Evolutionary conservation across 2,888 invertebrate genomes (phyloP), one percentile per base, ranked within the genome.

Genomic region (Drosophila vallismaia): DNA sequence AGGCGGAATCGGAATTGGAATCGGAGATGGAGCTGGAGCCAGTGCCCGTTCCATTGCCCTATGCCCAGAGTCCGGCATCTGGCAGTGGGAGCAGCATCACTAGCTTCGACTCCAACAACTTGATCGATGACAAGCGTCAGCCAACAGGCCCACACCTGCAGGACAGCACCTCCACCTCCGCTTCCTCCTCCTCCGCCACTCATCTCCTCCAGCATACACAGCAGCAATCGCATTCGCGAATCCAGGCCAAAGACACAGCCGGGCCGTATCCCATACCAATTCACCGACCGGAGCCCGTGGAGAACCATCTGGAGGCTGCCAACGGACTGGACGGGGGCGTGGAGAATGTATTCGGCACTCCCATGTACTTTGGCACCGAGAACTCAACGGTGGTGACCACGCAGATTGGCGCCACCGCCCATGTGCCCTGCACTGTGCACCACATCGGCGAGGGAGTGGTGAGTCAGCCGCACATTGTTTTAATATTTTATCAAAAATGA

Each of bases 381-480:
- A 97, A 97, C 90, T 96, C 95, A 74, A 96, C 96, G 0, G 92
- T 95, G 48, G 94, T 97, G 90, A 95, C 95, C 73, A 96, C 97
- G 80, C 97, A 97, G 92, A 96, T 95, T 46, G 96, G 96, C 12
- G 96, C 96, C 67, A 96, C 96, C 0, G 96, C 97, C 3, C 93
- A 96, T 66, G 93, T 97, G 73, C 97, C 97, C 1, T 97, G 97
- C 91, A 94, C 96, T 74, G 96, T 97, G 75, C 95, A 95, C 90
- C 96, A 96, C 90, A 95, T 97, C 82, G 96, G 97, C 54, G 96
- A 97, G 91, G 96, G 97, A 86, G 95, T 96, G 93, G 97, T 97
- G 92, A 96, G 96, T 94, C 79, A 29, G 36, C 26, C 33, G 6
- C 19, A 44, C 38, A 71, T 74, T 87, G 71, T 71, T 71, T 83